A percentile compares a stretch with the other conserved stretches of the same genome.
These are phyloP conservation scores for Brachionus rubens DNA, from an alignment of 1,140 invertebrate species.

Conservation along the genomic window DNA sequence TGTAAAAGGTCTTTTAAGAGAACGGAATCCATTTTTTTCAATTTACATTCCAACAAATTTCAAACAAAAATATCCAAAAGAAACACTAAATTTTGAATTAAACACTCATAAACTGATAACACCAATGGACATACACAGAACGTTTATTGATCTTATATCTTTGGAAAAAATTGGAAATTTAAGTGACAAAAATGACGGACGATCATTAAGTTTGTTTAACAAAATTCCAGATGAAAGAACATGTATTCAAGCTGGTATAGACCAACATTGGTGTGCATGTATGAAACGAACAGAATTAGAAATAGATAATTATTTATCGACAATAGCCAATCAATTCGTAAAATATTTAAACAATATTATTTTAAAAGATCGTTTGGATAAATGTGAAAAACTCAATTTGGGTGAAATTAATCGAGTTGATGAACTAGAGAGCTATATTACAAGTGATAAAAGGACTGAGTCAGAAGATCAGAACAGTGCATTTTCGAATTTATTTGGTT, in stretches of 20 bases:
- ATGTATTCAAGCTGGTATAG: constrained; percentile 79
- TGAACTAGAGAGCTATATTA: constrained; percentile 66
- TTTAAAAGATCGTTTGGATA: constrained; percentile 63
- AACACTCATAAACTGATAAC: background rate
- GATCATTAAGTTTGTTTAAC: constrained; percentile 65
- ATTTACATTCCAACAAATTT: constrained; percentile 72
- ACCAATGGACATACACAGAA: background rate
- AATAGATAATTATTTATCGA: constrained; percentile 56
- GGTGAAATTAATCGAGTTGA: constrained; percentile 68
- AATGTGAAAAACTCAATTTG: constrained; percentile 67
- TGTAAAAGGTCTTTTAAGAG: constrained; percentile 78
- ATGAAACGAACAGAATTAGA: constrained; percentile 69
- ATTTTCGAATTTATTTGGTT: constrained; percentile 65
- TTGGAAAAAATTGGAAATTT: background rate
- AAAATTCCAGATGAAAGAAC: constrained; percentile 67
- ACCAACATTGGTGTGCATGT: constrained; percentile 91
- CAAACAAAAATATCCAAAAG: constrained; percentile 64
- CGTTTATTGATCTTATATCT: background rate
- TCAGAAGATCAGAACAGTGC: constrained; percentile 75
- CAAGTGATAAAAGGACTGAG: constrained; percentile 72
- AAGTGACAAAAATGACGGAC: background rate
- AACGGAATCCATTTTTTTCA: constrained; percentile 78
- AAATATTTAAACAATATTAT: constrained; percentile 68
- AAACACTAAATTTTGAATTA: constrained; percentile 65
- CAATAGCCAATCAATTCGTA: constrained; percentile 63